Percentiles rank a stretch among this genome's conserved stretches.
Evolutionary conservation across 1,140 invertebrate species (phyloP).

Genomic region (Grapholita molesta): DNA sequence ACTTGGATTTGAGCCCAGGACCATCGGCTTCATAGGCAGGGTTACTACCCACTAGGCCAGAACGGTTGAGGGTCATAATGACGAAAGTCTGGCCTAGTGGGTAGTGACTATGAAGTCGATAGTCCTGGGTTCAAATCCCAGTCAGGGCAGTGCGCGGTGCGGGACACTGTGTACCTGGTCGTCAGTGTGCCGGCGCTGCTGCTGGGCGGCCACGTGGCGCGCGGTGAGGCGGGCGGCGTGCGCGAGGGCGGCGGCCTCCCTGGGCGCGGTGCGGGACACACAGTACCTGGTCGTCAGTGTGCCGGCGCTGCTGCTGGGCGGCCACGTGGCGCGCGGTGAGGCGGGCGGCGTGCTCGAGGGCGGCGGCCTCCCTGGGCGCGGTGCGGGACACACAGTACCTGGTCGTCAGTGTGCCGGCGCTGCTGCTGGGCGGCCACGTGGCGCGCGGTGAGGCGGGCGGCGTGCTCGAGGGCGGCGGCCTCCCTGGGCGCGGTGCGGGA

Average conservation of each 20-base stretch:
- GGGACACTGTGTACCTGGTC: too few species aligned
- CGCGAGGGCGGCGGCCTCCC: slow-evolving; percentile 57
- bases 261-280: too few species aligned
- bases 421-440: slow-evolving; percentile 45
- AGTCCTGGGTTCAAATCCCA: too few species aligned
- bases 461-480: slow-evolving; percentile 46
- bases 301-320: slow-evolving; percentile 24
- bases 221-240: slow-evolving; percentile 58
- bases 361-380: slow-evolving; percentile 49
- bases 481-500: slow-evolving; percentile 34
- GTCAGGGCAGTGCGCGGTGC: too few species aligned
- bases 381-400: slow-evolving; percentile 31
- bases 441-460: slow-evolving; percentile 48
- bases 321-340: slow-evolving; percentile 57
- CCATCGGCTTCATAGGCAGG: too few species aligned
- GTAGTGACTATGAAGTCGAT: too few species aligned
- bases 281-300: neutral
- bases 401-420: slow-evolving; percentile 42
- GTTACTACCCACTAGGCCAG: too few species aligned
- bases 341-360: slow-evolving; percentile 55
- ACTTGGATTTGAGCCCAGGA: too few species aligned
- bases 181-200: slow-evolving; percentile 15
- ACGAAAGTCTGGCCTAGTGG: too few species aligned
- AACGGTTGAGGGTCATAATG: too few species aligned
- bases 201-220: slow-evolving; percentile 43